Evolutionary conservation across 2,113 vertebrate species (phyloP), one percentile per base, ranked within the genome.

Genomic region (Megaleporinus macrocephalus): DNA sequence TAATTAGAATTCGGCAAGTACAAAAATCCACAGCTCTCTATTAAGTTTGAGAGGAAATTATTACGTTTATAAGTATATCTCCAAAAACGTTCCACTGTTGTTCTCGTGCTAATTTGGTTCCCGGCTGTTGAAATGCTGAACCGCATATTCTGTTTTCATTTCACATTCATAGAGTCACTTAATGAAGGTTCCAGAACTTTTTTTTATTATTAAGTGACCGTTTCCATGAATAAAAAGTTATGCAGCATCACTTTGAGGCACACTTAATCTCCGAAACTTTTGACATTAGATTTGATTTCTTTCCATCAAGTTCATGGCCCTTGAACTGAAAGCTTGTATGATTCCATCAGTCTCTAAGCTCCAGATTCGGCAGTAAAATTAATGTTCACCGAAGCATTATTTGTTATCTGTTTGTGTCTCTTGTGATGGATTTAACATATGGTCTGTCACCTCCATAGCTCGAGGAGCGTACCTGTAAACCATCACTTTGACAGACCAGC

Each of bases 401-500:
- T 66, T 65, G 29, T 76, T 78, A 76, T 63, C 20, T 59, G n/a
- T 51, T 66, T 65, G 24, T 84, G 41, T 84, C 59, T 69, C 47
- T 81, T 36, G 12, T 44, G 41, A 81, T 73, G 76, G 70, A 78
- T 79, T 78, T 79, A 85, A 79, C 72, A 82, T 83, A 76, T 44
- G 71, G 80, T 79, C 70, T 79, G 62, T 78, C 73, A 61, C 84
- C 80, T 76, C 41, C 5, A 26, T 69, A 22, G 27, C 59, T 71
- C n/a, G 51, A 41, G 29, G 68, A 82, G 51, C 62, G 55, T 70
- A 29, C 55, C 55, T 65, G 51, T 76, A 20, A 79, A 78, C 30
- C 36, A 79, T 76, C 76, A 71, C 29, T 29, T 22, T 85, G 84
- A 76, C 84, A 72, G 84, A 76, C 61, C 63, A 85, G 47, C 76